These are phyloP conservation scores for Dendrolimus punctatus DNA, from an alignment of 1,140 invertebrate genomes.

Conservation along the genomic window DNA sequence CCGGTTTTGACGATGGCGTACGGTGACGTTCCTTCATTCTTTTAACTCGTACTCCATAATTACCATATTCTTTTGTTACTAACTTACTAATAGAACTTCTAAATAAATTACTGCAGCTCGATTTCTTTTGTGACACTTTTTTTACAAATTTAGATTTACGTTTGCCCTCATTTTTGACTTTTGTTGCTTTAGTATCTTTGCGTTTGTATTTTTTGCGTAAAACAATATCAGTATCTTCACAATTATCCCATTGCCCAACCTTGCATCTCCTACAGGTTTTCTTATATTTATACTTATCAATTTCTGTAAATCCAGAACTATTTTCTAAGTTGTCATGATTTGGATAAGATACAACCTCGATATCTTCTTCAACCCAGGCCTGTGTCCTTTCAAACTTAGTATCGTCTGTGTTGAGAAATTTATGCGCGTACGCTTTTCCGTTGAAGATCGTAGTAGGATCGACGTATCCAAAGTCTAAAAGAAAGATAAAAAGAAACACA, in stretches of 20 bases:
- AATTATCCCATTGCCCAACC: neutral
- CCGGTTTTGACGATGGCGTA: slow-evolving; percentile 25
- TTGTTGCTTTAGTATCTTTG: slow-evolving; percentile 9
- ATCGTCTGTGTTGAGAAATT: slow-evolving; percentile 2
- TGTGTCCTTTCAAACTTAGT: slow-evolving; percentile 22
- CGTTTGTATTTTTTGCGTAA: neutral
- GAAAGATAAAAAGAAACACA: too few species aligned
- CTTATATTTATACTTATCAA: slow-evolving; percentile 1
- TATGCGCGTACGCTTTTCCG: neutral
- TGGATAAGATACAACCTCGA: slow-evolving; percentile 15
- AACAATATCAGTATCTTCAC: neutral
- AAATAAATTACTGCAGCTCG: slow-evolving; percentile 19
- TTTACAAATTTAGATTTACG: slow-evolving; percentile 16
- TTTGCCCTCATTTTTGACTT: slow-evolving; percentile 12
- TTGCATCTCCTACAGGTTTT: neutral
- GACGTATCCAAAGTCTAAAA: slow-evolving; percentile 5
- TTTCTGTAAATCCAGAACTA: slow-evolving; percentile 22
- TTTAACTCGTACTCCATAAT: slow-evolving; percentile 18
- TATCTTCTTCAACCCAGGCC: slow-evolving; percentile 24
- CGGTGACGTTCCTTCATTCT: slow-evolving; percentile 16
- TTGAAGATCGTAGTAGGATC: slow-evolving; percentile 3
- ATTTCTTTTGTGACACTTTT: slow-evolving; percentile 22
- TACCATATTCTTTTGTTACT: slow-evolving; percentile 14
- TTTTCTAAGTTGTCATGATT: slow-evolving; percentile 8
- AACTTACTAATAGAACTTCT: slow-evolving; percentile 21